Percentiles rank a stretch among this genome's conserved stretches.
Evolutionary conservation across 2,888 invertebrate species (phyloP).

Genomic region (Epistrophe grossulariae): DNA sequence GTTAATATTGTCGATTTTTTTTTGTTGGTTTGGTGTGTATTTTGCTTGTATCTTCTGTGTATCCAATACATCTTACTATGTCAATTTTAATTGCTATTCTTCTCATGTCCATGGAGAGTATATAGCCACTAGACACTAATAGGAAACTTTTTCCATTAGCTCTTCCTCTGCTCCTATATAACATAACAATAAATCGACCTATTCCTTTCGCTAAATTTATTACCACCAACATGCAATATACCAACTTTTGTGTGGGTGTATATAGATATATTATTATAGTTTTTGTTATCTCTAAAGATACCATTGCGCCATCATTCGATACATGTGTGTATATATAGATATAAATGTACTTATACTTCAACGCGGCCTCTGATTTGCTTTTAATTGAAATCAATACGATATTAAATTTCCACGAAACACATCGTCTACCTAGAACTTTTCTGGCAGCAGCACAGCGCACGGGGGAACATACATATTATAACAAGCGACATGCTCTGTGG

Average conservation of each 20-base stretch:
- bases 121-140: slow-evolving; percentile 25
- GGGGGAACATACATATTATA: too few relatives aligned
- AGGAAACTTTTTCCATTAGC: slow-evolving; percentile 70
- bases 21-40: not conserved
- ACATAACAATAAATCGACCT: slow-evolving; percentile 71
- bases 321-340: not conserved
- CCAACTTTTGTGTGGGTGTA: slow-evolving; percentile 2
- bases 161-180: slow-evolving; percentile 11
- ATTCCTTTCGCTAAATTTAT: slow-evolving; percentile 67
- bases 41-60: not conserved
- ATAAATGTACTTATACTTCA: slow-evolving; percentile 1
- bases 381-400: slow-evolving; percentile 73
- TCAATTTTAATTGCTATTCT: slow-evolving; percentile 63
- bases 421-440: not conserved
- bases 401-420: slow-evolving; percentile 56
- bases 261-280: not conserved
- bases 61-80: slow-evolving; percentile 3
- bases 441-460: too few relatives aligned
- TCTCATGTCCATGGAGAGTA: slow-evolving; percentile 30
- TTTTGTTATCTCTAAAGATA: slow-evolving; percentile 36
- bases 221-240: slow-evolving; percentile 37
- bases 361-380: slow-evolving; percentile 47
- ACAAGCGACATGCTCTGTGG: slow-evolving; percentile 14
- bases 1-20: slow-evolving; percentile 25
- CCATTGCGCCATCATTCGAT: not conserved